Base-by-base conservation (phyloP, 2,797 vertebrate species). In the Decapterus maruadsi region DNA sequence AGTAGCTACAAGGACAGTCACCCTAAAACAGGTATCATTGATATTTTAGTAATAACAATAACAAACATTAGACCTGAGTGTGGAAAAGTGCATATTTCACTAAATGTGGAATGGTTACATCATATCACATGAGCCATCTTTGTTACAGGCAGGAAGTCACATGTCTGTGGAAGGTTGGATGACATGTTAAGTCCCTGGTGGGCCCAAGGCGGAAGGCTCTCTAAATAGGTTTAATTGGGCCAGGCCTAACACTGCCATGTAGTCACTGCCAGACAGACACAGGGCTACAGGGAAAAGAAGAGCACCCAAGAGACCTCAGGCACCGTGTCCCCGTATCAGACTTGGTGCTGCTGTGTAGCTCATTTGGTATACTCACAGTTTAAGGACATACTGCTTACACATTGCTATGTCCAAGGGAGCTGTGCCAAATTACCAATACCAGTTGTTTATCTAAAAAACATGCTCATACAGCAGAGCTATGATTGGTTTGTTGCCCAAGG, bases 151-250 rank as follows among this genome's bases (percentile, higher is more conserved):
- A 89, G 83, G 85, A 89, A 91, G 84, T 90, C 80, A 83, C 84
- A 82, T 82, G 87, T 91, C 72, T 80, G 72, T 74, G 80, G 72
- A 89, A 84, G 90, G 85, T 81, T 69, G 78, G 80, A 75, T 86
- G 90, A 92, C 86, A 90, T 76, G 83, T 75, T 71, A 81, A 73
- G 83, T 93, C 90, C 90, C 92, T 46, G 55, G 84, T 63, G 90
- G 89, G 85, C 70, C 73, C 78, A 78, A 82, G 78, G 91, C 85
- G 85, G 89, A 92, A 84, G 87, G 85, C 88, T 92, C 88, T 87
- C 91, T 91, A 92, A 92, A 91, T 89, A 88, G 90, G 89, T 90
- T 90, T 93, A 90, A 94, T 92, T 92, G 92, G 88, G 84, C 86
- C 84, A 75, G 78, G 87, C 74, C 84, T 86, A 73, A 82, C 78